phyloP scores from a whole-genome alignment of 1,140 invertebrate genomes.

The Solen grandis region DNA sequence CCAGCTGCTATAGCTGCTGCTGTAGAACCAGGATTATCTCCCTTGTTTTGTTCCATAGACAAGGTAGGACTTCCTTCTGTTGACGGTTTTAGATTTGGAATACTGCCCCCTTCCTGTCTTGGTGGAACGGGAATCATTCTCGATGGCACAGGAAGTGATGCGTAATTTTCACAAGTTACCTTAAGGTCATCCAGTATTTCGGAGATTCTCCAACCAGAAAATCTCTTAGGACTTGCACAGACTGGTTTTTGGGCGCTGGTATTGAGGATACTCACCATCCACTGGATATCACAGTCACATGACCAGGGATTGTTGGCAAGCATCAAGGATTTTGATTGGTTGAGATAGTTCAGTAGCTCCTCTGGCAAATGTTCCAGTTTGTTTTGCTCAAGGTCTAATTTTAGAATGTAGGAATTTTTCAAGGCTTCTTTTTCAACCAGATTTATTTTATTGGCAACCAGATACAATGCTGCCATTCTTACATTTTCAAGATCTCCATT shows the following conservation, averaged over 20 bases:
- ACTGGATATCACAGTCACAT: slow-evolving; percentile 68
- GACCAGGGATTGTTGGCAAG: slow-evolving; percentile 60
- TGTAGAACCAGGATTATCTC: not conserved
- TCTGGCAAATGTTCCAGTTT: slow-evolving; percentile 60
- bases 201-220: slow-evolving; percentile 18
- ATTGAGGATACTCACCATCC: slow-evolving; percentile 62
- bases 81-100: slow-evolving; percentile 9
- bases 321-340: slow-evolving; percentile 35
- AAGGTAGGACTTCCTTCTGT: not conserved
- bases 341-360: slow-evolving; percentile 52
- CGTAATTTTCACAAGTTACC: not conserved
- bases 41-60: not conserved
- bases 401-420: slow-evolving; percentile 51
- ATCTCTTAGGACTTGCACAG: slow-evolving; percentile 35
- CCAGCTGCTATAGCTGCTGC: slow-evolving; percentile 8
- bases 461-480: slow-evolving; percentile 39
- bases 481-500: slow-evolving; percentile 32
- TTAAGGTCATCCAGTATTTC: slow-evolving; percentile 21
- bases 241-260: slow-evolving; percentile 15
- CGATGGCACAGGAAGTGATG: slow-evolving; percentile 16
- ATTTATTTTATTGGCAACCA: slow-evolving; percentile 58
- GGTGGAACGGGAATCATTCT: slow-evolving; percentile 17
- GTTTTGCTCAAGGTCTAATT: slow-evolving; percentile 57
- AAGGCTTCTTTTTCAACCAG: slow-evolving; percentile 56
- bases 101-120: not conserved